Base-by-base conservation (phyloP, 2,113 vertebrate species). In the Psephotus haematonotus region DNA sequence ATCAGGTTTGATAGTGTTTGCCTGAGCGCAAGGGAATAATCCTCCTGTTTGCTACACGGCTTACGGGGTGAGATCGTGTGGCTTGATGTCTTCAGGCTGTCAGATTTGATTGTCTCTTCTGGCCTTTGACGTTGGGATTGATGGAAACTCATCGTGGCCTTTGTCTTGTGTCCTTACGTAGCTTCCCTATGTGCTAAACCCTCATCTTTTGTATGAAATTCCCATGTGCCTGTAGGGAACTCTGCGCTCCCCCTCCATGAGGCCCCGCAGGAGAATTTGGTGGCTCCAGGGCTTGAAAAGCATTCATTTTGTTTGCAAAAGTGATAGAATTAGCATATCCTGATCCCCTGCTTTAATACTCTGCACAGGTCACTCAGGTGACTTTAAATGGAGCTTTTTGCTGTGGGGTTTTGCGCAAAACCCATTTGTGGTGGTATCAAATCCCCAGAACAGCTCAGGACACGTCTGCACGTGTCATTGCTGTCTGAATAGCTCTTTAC, bases 281-380 rank as follows among this genome's bases (percentile, higher is more conserved):
- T 75, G 62, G 46, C 67, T 93, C 31, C 78, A 62, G 74, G 72
- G 64, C 65, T 90, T 39, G 55, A n/a, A 92, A 93, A 55, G 24
- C 85, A 49, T 88, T 91, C 16, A 52, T 93, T 94, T 90, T 81
- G 57, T 95, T 87, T 95, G 86, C 71, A 65, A 37, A 92, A 95
- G 69, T 16, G 77, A 63, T 60, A 33, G 70, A 79, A 86, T 89
- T 85, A 92, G 69, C 86, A 60, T 77, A 57, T 77, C 65, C 87
- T n/a, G 25, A 67, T 49, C 74, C 43, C 5, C 57, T 72, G 68
- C 57, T 74, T 84, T 53, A 69, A 19, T 62, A 33, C 75, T 59
- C 52, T 0, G 5, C 35, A 5, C 76, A 49, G 93, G 93, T 78
- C 3, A 2, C 25, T 47, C 1, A 1, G 7, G 70, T 74, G 90